Evolutionary conservation across 2,888 invertebrate species (phyloP), one percentile per base, ranked within the genome.

Genomic region (Drosophila basisetae): DNA sequence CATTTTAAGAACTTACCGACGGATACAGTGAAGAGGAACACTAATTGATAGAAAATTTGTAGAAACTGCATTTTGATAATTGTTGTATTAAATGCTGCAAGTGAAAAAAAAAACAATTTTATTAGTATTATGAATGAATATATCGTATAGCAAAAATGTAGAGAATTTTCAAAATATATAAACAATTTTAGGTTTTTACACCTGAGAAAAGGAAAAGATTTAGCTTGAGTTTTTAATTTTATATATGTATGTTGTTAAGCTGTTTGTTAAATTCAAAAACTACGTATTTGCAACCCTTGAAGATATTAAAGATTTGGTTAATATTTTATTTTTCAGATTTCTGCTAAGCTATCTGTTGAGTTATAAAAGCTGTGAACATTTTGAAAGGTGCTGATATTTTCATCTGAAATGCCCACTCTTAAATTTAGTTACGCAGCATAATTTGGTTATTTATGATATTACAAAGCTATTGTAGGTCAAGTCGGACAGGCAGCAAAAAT

Each of bases 1-100:
- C 4, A 37, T 47, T 30, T 18, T 9, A 16, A n/a, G 7, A 35
- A 69, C 84, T 84, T 89, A 84, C 84, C 88, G 11, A 77, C 33
- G 49, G 60, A 59, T 66, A 84, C 22, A 22, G 65, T 63, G 22
- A 87, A 59, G 4, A 87, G 47, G 10, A 85, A 75, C 4, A 73
- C 76, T 25, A 64, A 41, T 56, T 67, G 70, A 49, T 72, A 80
- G 4, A 52, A 47, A 55, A 60, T 61, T 22, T 73, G 88, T 65
- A 64, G 70, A 77, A 79, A 71, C 82, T 75, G 63, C 84, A 84
- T 84, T 58, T 49, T 77, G 64, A 61, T 66, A 25, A 39, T 55
- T 22, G 41, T 53, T 5, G 0, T n/a, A 43, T 31, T 41, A 1
- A 64, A 28, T 52, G 28, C 58, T 58, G 58, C 31, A 58, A 58